Evolutionary conservation across 2,113 vertebrate species (phyloP), one percentile per base, ranked within the genome.

Genomic region (Vulpes lagopus): DNA sequence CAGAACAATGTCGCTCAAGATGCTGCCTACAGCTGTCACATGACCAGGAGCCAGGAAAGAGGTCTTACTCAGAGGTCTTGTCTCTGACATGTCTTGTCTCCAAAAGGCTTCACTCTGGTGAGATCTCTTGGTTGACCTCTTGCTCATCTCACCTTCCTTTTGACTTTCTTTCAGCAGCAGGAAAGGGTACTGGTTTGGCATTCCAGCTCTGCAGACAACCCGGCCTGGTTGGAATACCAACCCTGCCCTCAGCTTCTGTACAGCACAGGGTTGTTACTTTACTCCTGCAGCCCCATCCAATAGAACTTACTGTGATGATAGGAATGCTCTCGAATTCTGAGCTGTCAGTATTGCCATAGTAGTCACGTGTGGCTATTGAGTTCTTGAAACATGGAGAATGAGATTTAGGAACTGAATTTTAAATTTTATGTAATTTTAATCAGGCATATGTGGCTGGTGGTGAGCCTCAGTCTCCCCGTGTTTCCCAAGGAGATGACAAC

Each of bases 341-440:
- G 3, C 38, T 35, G 73, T 82, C 67, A 17, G 2, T 82, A 59
- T 22, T 35, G 11, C 81, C 0, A 0, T n/a, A 60, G 32, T 7
- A 17, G 59, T 71, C 38, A 3, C 1, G 3, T 32, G 14, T 55
- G 38, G 30, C 62, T 71, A 5, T 1, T 5, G 49, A 82, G n/a
- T 59, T 65, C 86, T 83, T 67, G 55, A 82, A 73, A 67, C 0
- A 0, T 20, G n/a, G 57, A 9, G 43, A 78, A 87, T 62, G 67
- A 43, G 59, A 62, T 55, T 93, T 85, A 96, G 62, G 49, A 85
- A 89, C 43, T 55, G 51, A 59, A 38, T 65, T 64, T 81, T 51
- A 64, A 79, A 55, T 92, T 78, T 80, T 51, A 20, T 91, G 83
- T 96, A 9, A 79, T 64, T 76, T 89, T n/a, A 79, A 73, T 83